Evolutionary conservation across 2,113 vertebrate genomes (phyloP), one percentile per base, ranked within the genome.

Genomic region (Charina bottae): DNA sequence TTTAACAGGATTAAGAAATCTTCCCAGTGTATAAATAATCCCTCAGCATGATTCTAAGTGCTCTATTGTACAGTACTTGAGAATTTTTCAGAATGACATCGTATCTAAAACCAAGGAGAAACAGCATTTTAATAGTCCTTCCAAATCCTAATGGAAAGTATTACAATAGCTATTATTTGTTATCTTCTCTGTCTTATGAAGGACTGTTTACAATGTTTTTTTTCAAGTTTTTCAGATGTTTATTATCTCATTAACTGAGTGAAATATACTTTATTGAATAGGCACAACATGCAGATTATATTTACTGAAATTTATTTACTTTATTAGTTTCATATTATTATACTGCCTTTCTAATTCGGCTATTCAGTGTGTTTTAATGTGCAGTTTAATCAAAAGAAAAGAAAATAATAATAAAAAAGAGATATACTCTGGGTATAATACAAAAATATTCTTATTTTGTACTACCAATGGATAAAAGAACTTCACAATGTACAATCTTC

Each of bases 281-380:
- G 92, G 84, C 0, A 93, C 53, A 92, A 92, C 37, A 94, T 0
- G 0, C 10, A 90, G 2, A 55, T 23, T 78, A 11, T 83, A 84
- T 89, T 93, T 60, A 42, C 60, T 78, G 49, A 90, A 94, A 88
- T 64, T 58, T 90, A 90, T n/a, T 19, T 13, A 92, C 15, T 78
- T 42, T 90, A 1, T 89, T 85, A 89, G 49, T 68, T 68, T 37
- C 13, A 55, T 55, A 94, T 83, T 90, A 83, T 49, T 11, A 78
- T 92, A 92, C 83, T 89, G 89, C 2, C 19, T 7, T 78, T 64
- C 37, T 15, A 88, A n/a, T 54, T 93, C 42, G 72, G 7, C 15
- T 24, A 49, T 10, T 28, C 28, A 33, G 37, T 85, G 59, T 42
- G 83, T 88, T 92, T 90, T 26, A 93, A 86, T 85, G 93, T 10